These are phyloP conservation scores for Acrocephalus kingi DNA, from an alignment of 2,113 vertebrate genomes.

Conservation along the genomic window DNA sequence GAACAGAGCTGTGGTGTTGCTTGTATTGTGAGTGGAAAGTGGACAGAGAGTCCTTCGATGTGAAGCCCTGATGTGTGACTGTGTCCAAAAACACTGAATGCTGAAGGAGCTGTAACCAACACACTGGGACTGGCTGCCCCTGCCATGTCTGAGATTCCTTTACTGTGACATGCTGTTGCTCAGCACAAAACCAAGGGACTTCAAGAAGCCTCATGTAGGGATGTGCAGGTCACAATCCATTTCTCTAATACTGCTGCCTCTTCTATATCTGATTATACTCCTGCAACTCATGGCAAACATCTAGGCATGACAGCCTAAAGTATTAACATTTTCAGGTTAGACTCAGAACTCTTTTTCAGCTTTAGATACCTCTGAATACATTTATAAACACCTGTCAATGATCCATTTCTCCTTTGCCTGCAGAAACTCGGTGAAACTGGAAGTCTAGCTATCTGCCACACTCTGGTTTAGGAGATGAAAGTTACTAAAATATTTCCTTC, in stretches of 20 bases:
- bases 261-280: neutral
- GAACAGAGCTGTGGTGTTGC: neutral
- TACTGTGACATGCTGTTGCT: neutral
- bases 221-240: neutral
- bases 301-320: neutral
- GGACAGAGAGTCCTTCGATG: neutral
- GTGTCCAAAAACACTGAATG: neutral
- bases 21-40: neutral
- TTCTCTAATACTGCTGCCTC: neutral
- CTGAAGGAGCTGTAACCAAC: neutral
- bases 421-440: neutral
- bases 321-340: neutral
- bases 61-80: neutral
- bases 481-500: constrained; percentile 21
- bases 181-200: neutral
- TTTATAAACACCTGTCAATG: neutral
- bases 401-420: neutral
- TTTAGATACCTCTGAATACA: neutral
- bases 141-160: neutral
- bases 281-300: neutral
- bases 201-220: neutral
- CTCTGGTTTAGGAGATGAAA: neutral
- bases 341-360: neutral
- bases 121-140: neutral
- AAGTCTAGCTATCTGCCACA: neutral